Percentiles rank a stretch among this genome's conserved stretches.
Evolutionary conservation across 1,140 invertebrate genomes (phyloP).

Genomic region (Solenopsis fugax): DNA sequence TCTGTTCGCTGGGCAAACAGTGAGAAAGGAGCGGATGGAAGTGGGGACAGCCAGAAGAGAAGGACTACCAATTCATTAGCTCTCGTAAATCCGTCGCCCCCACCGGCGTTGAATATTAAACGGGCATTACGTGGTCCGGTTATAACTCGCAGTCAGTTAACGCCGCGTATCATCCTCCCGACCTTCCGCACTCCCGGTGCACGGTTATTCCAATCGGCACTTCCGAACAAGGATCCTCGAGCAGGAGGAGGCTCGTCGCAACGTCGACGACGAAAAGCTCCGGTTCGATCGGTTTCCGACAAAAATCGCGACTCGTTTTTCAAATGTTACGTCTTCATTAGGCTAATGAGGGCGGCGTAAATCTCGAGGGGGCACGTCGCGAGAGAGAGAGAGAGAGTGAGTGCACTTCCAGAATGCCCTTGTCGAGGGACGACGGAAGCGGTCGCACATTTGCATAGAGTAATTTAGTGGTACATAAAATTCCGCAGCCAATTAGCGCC

Average conservation of each 20-base stretch:
- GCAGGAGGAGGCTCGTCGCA: no score
- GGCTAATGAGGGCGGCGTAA: slow-evolving; percentile 85
- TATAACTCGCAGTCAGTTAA: slow-evolving; percentile 85
- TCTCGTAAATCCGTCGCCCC: slow-evolving; percentile 86
- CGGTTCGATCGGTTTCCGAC: slow-evolving; percentile 75
- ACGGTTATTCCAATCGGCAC: neutral
- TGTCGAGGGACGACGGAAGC: slow-evolving; percentile 74
- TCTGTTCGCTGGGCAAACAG: slow-evolving; percentile 7
- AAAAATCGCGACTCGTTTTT: slow-evolving; percentile 79
- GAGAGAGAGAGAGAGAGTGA: neutral
- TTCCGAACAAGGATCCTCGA: neutral
- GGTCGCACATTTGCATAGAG: slow-evolving; percentile 83
- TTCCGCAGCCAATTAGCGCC: slow-evolving; percentile 84
- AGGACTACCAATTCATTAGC: slow-evolving; percentile 85
- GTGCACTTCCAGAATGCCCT: slow-evolving; percentile 63
- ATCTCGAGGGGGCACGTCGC: slow-evolving; percentile 76
- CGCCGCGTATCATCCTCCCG: slow-evolving; percentile 65
- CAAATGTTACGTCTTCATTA: slow-evolving; percentile 85
- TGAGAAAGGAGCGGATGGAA: slow-evolving; percentile 11
- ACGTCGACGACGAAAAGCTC: slow-evolving; percentile 34
- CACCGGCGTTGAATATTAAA: slow-evolving; percentile 85
- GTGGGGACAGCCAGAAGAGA: slow-evolving; percentile 12
- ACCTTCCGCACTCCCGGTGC: slow-evolving; percentile 51
- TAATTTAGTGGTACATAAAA: slow-evolving; percentile 86
- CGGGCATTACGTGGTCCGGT: slow-evolving; percentile 81